Conservation (phyloP, 2,888 invertebrate genomes). For the Drosophila trichaetosa region DNA sequence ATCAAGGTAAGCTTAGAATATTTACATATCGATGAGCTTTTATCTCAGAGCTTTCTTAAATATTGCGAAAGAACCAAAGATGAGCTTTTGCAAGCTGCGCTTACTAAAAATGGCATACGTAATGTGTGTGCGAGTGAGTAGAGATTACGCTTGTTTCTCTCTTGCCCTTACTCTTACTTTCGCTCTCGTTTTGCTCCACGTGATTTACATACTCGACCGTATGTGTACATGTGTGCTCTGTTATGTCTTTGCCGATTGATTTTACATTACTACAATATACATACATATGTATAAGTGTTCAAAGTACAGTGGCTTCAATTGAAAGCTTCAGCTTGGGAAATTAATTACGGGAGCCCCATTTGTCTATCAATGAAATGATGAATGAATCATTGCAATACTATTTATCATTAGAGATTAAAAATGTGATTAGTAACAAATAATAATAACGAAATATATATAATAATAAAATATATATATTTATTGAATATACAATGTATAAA, state of each 20-base stretch:
- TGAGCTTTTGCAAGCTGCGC: slow-evolving; percentile 42
- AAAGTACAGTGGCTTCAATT: not conserved
- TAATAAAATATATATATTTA: not conserved
- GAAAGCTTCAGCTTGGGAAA: not conserved
- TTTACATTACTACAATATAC: slow-evolving; percentile 1
- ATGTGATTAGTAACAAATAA: not conserved
- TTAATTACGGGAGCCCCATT: not conserved
- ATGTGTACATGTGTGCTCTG: not conserved
- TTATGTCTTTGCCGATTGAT: slow-evolving; percentile 18
- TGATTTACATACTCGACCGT: not conserved
- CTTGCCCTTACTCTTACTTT: slow-evolving; percentile 30
- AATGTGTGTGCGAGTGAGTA: not conserved
- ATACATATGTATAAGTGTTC: not conserved
- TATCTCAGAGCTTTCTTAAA: not conserved
- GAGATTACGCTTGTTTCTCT: slow-evolving; percentile 5
- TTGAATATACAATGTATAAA: not conserved
- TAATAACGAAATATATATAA: not conserved
- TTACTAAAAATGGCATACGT: slow-evolving; percentile 17
- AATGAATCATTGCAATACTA: not conserved
- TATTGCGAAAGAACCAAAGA: not conserved
- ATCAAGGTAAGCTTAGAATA: not conserved
- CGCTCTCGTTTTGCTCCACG: slow-evolving; percentile 33
- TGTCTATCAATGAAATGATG: not conserved
- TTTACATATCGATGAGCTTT: slow-evolving; percentile 11
- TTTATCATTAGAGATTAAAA: not conserved